Base-by-base conservation (phyloP, 2,797 vertebrate genomes). In the Graptemys geographica region DNA sequence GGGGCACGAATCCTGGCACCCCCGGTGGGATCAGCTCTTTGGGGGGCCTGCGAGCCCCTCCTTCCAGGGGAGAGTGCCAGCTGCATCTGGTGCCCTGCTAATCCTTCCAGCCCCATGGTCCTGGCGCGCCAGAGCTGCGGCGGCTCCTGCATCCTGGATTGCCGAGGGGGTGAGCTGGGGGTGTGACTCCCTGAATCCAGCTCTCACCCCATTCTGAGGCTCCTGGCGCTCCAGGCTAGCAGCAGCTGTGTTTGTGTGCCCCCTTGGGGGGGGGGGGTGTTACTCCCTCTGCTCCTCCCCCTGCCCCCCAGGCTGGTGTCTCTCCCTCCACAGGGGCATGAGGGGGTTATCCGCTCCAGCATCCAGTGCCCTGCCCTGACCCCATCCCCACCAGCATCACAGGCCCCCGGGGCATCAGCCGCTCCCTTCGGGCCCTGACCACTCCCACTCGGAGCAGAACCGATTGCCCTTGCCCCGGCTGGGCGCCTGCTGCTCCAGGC, bases 1-100 rank as follows among this genome's bases (percentile, higher is more conserved):
- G 90, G 93, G 86, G 87, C 95, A 92, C 96, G 90, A 95, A 95
- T 94, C 96, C 96, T 95, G 86, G 94, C 95, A 82, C 79, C 83
- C 90, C 55, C 41, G 41, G 90, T 33, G 93, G 86, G 84, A 89
- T 44, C 9, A 12, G 87, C 52, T n/a, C 37, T 12, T 4, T 19
- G 28, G 31, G 10, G 23, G 28, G 41, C 33, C 52, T 13, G 3
- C n/a, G 33, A 47, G 44, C 10, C 0, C 0, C 65, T 84, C 86
- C 87, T 23, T 1, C 33, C 3, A 2, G 87, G 41, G 37, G 31
- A 11, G 28, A 2, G 44, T 28, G 25, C 56, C 47, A 7, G 33
- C 55, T 89, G 89, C 0, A 0, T 27, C 81, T 44, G 9, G 55
- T 47, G 47, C 86, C 83, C 62, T 83, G 8, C 1, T 23, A 16